Evolutionary conservation across 1,140 invertebrate genomes (phyloP), one percentile per base, ranked within the genome.

Genomic region (Heliconius melpomene): DNA sequence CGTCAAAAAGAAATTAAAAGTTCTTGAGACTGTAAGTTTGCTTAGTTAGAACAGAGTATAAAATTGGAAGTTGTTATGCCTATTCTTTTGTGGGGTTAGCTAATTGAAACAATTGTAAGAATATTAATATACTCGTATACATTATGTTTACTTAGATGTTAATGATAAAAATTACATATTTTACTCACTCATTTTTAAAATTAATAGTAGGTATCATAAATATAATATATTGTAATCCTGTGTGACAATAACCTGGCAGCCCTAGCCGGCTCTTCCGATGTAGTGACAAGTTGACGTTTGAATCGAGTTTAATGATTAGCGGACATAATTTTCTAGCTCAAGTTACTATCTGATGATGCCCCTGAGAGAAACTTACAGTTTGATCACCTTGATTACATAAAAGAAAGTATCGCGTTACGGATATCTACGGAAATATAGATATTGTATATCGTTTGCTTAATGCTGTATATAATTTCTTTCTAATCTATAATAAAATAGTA

Each of bases 241-340:
- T 26, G 8, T 23, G 9, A 66, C 5, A 29, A 66, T 29, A 29
- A 29, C 26, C 5, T 66, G 26, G 9, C 60, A 66, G 26, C 60
- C 60, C 23, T 29, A 66, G 23, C 60, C 23, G 32, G 18, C 16
- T 70, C 38, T 40, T 40, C 26, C 73, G 26, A 74, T 52, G 76
- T 32, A 72, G 32, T 83, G 80, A 81, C 83, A 80, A 70, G 29
- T 78, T 77, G 83, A 80, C 71, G 83, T 83, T 78, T 84, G 77
- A 84, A 84, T 85, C 70, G 78, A 54, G 72, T 80, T 54, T 54
- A 74, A 74, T 77, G 66, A 80, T 54, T 75, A 66, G 36, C 60
- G 52, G 73, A 74, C 70, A 46, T 78, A 77, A 74, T 81, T 81
- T 74, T 81, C 72, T 81, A 78, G 72, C 73, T 81, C 76, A 57